Percentiles rank a stretch among this genome's conserved stretches.
Evolutionary conservation across 1,140 invertebrate species (phyloP).

Genomic region (Mycetomoellerius zeteki): DNA sequence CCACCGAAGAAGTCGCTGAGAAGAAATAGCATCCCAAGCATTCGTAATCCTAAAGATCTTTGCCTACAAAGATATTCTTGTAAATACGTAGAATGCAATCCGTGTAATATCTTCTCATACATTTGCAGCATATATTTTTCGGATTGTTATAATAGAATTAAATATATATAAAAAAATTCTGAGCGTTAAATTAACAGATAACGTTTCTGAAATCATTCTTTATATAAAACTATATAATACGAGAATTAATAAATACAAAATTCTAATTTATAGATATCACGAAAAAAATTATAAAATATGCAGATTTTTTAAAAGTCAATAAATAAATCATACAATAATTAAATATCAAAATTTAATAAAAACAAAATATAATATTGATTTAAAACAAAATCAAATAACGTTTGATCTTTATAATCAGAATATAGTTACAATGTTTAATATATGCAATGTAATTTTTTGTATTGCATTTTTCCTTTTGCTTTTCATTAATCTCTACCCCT

Average conservation of each 20-base stretch:
- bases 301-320: background rate
- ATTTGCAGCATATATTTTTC: background rate
- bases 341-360: background rate
- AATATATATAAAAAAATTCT: background rate
- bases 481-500: background rate
- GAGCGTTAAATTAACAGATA: background rate
- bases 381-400: background rate
- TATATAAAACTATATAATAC: background rate
- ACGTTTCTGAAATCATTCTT: slow-evolving; percentile 12
- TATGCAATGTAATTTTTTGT: background rate
- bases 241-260: slow-evolving; percentile 14
- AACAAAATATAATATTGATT: background rate
- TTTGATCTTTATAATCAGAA: too few relatives aligned
- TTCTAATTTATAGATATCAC: background rate
- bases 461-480: background rate
- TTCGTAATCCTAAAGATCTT: background rate
- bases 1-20: background rate
- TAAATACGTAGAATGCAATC: slow-evolving; percentile 6
- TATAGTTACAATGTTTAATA: background rate
- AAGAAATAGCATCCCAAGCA: slow-evolving; percentile 24
- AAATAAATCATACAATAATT: too few relatives aligned
- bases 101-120: background rate
- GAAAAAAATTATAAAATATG: background rate
- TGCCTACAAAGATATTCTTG: background rate
- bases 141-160: background rate